Base-by-base conservation (phyloP, 1,140 invertebrate genomes). In the Meloidogyne exigua region DNA sequence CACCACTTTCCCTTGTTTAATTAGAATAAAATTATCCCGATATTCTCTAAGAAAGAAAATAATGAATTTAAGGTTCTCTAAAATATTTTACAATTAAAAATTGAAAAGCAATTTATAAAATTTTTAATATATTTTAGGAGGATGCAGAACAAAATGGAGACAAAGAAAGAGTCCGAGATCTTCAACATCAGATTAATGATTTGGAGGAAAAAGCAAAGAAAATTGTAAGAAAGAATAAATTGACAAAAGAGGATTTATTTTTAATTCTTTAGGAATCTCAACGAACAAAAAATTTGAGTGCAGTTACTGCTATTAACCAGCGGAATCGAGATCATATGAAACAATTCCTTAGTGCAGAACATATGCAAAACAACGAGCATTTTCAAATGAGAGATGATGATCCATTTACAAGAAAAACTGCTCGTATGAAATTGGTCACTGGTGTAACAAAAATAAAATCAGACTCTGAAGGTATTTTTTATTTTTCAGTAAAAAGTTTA, bases 271-370 rank as follows among this genome's bases (percentile, higher is more conserved):
- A 80, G 79, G 79, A 81, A 21, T 15, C 23, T 9, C 79, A 80
- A 26, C 72, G 81, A 13, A 68, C 76, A 9, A 44, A 76, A 21
- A 68, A 69, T 28, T 65, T 84, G 2, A 67, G 72, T 26, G 81
- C 44, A 7, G 69, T 82, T 10, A 68, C 75, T 36, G 75, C n/a
- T 21, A 82, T 82, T 15, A 82, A 82, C 49, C 81, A 84, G 23
- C 68, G 80, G 21, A 85, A 84, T 21, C 42, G 82, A 25, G 75
- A 82, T 25, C 81, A 84, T 32, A 82, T 84, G 79, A 84, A 80
- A 57, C 72, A 76, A 42, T 84, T 84, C 67, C 65, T 82, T 18
- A 72, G 70, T 23, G 39, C 72, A 25, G 68, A 72, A 32, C 49
- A 57, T n/a, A 57, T 57, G 49, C 49, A 57, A 57, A 57, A 57